Conservation (phyloP, 2,888 invertebrate genomes). For the Omphaloscelis lunosa region DNA sequence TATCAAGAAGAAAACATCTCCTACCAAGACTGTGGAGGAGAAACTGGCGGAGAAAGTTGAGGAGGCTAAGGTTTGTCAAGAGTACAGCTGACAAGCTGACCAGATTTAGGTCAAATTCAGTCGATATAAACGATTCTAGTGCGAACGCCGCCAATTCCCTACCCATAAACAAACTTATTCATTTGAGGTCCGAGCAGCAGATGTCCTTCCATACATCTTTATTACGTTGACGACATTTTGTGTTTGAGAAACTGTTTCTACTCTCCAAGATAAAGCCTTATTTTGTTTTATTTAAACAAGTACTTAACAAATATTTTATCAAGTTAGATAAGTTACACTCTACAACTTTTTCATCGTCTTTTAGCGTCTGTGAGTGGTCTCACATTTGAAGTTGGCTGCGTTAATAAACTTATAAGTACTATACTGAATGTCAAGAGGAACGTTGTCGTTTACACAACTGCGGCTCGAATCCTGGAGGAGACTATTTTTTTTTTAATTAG, state of each 20-base stretch:
- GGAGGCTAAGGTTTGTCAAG: constrained; percentile 76
- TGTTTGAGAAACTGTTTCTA: not conserved
- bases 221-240: not conserved
- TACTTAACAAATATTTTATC: not conserved
- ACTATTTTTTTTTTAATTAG: not conserved
- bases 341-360: too few relatives aligned
- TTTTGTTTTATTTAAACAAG: not conserved
- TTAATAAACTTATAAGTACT: not conserved
- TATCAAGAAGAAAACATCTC: constrained; percentile 77
- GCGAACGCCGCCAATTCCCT: not conserved
- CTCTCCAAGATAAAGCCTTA: not conserved
- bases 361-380: not conserved
- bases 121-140: not conserved
- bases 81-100: not conserved
- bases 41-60: constrained; percentile 79
- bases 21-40: constrained; percentile 78
- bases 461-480: not conserved
- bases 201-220: not conserved
- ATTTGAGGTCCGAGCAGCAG: not conserved
- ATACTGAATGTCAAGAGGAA: not conserved
- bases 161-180: not conserved
- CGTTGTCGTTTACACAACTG: not conserved
- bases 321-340: too few relatives aligned
- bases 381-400: not conserved
- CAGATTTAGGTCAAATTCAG: not conserved